phyloP scores from a whole-genome alignment of 2,888 invertebrate genomes.

The Amiota communis region DNA sequence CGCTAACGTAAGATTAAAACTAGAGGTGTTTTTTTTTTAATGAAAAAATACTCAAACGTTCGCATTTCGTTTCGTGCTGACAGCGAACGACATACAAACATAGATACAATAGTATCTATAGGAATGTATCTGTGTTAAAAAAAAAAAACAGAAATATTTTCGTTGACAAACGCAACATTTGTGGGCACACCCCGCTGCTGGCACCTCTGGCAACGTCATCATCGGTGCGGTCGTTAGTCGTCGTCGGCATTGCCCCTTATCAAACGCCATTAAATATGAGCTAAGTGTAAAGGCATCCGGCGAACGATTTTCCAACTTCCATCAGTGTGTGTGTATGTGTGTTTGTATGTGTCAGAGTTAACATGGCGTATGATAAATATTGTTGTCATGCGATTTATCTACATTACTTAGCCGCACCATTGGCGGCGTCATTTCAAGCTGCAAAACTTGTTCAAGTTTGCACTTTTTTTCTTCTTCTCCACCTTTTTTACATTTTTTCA shows the following conservation, averaged over 20 bases:
- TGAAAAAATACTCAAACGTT: slow-evolving; percentile 18
- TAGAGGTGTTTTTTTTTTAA: too few relatives aligned
- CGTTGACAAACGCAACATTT: slow-evolving; percentile 1
- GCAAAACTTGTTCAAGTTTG: slow-evolving; percentile 16
- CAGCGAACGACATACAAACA: slow-evolving; percentile 13
- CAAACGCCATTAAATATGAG: slow-evolving; percentile 24
- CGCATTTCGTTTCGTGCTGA: slow-evolving; percentile 10
- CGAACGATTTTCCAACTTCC: slow-evolving; percentile 23
- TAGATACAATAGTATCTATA: neutral
- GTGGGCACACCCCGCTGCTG: neutral
- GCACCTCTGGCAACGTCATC: neutral
- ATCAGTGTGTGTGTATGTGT: neutral
- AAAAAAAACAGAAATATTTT: neutral
- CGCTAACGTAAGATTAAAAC: neutral
- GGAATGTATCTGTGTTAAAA: slow-evolving; percentile 1
- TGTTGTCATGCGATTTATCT: slow-evolving; percentile 33
- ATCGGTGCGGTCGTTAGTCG: slow-evolving; percentile 35
- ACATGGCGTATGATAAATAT: slow-evolving; percentile 64
- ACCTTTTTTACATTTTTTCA: neutral
- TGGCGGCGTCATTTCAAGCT: slow-evolving; percentile 29
- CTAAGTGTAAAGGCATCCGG: slow-evolving; percentile 65
- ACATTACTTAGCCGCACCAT: slow-evolving; percentile 27
- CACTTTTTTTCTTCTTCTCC: neutral
- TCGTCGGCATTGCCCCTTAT: slow-evolving; percentile 34
- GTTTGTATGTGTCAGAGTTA: slow-evolving; percentile 42